Evolutionary conservation across 2,888 invertebrate genomes (phyloP).

Genomic region (Ichneumoninae sp.): DNA sequence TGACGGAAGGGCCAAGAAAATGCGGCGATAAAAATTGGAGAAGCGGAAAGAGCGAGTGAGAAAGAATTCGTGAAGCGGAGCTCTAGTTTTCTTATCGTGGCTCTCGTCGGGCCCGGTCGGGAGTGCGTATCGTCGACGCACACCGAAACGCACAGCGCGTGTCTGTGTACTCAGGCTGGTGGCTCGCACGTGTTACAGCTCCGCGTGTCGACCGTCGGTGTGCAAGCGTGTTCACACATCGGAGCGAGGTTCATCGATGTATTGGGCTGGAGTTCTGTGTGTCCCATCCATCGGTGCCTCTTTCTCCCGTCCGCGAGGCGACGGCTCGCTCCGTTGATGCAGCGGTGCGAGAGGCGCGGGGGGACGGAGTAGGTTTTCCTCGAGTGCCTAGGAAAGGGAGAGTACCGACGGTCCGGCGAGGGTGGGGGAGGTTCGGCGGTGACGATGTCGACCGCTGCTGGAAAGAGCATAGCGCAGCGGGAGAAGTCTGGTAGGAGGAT

Average conservation of each 20-base stretch:
- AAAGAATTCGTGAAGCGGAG: conserved; percentile 47
- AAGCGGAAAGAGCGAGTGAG: conserved; percentile 19
- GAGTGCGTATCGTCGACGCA: conserved; percentile 35
- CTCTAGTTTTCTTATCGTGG: conserved; percentile 44
- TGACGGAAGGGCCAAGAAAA: conserved; percentile 8
- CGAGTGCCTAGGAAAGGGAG: conserved; percentile 75
- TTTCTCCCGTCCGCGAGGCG: conserved; percentile 71
- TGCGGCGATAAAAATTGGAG: background rate
- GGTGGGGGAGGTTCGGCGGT: conserved; percentile 66
- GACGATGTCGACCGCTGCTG: conserved; percentile 48
- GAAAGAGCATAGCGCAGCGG: conserved; percentile 42
- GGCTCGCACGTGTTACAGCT: conserved; percentile 41
- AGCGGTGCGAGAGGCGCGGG: conserved; percentile 72
- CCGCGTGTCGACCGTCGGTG: conserved; percentile 8
- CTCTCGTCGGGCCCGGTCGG: conserved; percentile 25
- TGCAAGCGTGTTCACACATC: conserved; percentile 20
- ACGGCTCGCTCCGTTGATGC: conserved; percentile 81
- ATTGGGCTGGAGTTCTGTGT: conserved; percentile 31
- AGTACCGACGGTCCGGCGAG: conserved; percentile 68
- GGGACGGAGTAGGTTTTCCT: conserved; percentile 58
- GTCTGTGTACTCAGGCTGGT: conserved; percentile 20
- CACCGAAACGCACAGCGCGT: conserved; percentile 47
- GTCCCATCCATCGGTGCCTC: conserved; percentile 9
- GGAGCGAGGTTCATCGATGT: conserved; percentile 22
- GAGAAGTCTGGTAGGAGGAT: conserved; percentile 58